Percentiles rank a stretch among this genome's conserved stretches.
Evolutionary conservation across 2,113 vertebrate species (phyloP).

Genomic region (Plectropomus leopardus): DNA sequence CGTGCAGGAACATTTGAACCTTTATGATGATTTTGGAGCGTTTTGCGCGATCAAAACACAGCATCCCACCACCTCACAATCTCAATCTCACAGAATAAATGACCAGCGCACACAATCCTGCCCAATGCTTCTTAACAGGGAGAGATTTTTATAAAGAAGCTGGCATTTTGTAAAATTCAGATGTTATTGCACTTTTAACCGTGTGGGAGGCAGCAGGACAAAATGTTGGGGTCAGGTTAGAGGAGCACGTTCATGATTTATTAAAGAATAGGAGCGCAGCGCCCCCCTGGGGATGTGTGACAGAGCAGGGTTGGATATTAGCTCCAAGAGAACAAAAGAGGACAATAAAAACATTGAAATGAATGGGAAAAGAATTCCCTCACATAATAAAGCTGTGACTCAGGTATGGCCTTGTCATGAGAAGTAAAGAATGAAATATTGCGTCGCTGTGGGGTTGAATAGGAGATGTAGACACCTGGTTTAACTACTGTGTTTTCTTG

Average conservation of each 20-base stretch:
- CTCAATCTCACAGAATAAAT: background rate
- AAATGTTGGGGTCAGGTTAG: slow-evolving; percentile 54
- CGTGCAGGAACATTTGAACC: background rate
- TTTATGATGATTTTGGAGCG: background rate
- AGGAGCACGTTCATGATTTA: slow-evolving; percentile 60
- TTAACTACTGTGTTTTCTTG: background rate
- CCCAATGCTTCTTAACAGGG: fast-evolving
- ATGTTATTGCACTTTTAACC: slow-evolving; percentile 10
- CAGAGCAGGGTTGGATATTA: slow-evolving; percentile 1
- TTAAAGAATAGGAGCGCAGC: slow-evolving; percentile 54
- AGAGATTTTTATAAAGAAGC: background rate
- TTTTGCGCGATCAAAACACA: slow-evolving; percentile 6
- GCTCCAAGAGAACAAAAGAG: background rate
- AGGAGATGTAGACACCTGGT: background rate
- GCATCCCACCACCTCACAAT: background rate
- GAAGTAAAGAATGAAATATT: slow-evolving; percentile 20
- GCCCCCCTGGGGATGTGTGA: slow-evolving; percentile 60
- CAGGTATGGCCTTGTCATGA: background rate
- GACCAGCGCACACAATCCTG: background rate
- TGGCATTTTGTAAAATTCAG: background rate
- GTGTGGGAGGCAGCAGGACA: background rate
- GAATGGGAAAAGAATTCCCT: slow-evolving; percentile 10
- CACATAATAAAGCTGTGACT: slow-evolving; percentile 25
- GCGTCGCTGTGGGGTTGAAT: background rate
- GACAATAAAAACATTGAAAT: background rate